These are phyloP conservation scores for Lissonota sp. DNA, from an alignment of 2,888 invertebrate species.

Conservation along the genomic window DNA sequence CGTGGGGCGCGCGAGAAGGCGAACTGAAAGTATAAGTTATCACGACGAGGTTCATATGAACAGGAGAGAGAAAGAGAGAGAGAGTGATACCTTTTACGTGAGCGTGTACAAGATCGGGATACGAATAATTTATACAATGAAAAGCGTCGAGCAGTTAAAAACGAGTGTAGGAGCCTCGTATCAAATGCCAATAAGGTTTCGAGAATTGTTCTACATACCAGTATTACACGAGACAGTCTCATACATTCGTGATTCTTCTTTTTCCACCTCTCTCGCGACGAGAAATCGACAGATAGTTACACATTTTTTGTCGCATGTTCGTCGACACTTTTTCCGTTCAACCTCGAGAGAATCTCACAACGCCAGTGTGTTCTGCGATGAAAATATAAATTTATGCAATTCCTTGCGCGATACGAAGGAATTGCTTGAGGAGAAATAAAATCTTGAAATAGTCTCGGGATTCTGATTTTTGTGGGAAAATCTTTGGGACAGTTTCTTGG, in stretches of 20 bases:
- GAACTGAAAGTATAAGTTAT: constrained; percentile 79
- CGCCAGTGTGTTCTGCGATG: too few relatives aligned
- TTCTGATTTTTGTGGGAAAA: too few relatives aligned
- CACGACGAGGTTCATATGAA: constrained; percentile 54
- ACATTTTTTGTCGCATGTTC: constrained; percentile 41
- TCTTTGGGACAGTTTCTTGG: too few relatives aligned
- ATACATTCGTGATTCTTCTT: background rate
- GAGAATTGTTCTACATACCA: constrained; percentile 52
- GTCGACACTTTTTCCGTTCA: constrained; percentile 45
- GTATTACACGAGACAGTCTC: constrained; percentile 35
- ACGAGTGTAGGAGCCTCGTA: constrained; percentile 21
- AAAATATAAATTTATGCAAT: too few relatives aligned
- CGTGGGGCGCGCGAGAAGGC: constrained; percentile 41
- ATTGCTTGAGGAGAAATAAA: too few relatives aligned
- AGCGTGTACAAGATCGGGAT: constrained; percentile 13
- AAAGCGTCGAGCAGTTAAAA: constrained; percentile 41
- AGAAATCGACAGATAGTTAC: constrained; percentile 16
- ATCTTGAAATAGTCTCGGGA: too few relatives aligned
- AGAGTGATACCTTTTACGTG: constrained; percentile 28
- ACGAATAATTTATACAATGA: constrained; percentile 61
- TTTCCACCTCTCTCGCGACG: constrained; percentile 24
- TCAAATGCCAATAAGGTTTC: constrained; percentile 52
- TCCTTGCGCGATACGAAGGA: too few relatives aligned
- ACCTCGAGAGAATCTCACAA: background rate
- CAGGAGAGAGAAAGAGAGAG: constrained; percentile 38